phyloP scores from a whole-genome alignment of 1,140 invertebrate species.

The Heliothis subflexa region DNA sequence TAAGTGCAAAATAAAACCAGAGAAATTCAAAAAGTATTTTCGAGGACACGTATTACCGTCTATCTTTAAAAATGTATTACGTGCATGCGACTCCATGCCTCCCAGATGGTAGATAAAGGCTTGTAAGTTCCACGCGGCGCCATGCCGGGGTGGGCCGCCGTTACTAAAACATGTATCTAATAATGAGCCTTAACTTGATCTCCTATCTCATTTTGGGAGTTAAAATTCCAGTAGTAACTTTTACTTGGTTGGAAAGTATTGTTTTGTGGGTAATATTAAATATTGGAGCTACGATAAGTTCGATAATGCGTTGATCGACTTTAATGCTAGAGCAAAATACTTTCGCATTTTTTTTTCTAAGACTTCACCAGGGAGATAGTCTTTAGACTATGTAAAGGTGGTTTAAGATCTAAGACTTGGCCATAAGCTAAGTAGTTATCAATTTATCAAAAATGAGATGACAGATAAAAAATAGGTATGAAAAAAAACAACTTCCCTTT shows the following conservation, averaged over 20 bases:
- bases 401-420: no score
- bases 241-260: background rate
- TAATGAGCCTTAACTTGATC: conserved; percentile 36
- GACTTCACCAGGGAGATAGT: no score
- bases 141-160: conserved; percentile 35
- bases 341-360: no score
- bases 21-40: background rate
- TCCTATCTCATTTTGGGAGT: conserved; percentile 29
- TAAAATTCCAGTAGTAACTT: conserved; percentile 34
- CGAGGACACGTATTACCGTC: background rate
- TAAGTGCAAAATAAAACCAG: background rate
- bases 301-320: background rate
- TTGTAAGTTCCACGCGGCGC: conserved; percentile 36
- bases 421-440: no score
- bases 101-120: conserved; percentile 39
- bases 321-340: no score
- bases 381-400: no score
- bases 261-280: conserved; percentile 10
- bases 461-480: background rate
- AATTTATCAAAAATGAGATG: no score
- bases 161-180: conserved; percentile 29
- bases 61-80: background rate
- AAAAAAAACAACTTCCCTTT: background rate
- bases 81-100: conserved; percentile 14
- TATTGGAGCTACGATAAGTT: background rate